These are phyloP conservation scores for Pachydiplax longipennis DNA, from an alignment of 2,888 invertebrate genomes.

Conservation along the genomic window DNA sequence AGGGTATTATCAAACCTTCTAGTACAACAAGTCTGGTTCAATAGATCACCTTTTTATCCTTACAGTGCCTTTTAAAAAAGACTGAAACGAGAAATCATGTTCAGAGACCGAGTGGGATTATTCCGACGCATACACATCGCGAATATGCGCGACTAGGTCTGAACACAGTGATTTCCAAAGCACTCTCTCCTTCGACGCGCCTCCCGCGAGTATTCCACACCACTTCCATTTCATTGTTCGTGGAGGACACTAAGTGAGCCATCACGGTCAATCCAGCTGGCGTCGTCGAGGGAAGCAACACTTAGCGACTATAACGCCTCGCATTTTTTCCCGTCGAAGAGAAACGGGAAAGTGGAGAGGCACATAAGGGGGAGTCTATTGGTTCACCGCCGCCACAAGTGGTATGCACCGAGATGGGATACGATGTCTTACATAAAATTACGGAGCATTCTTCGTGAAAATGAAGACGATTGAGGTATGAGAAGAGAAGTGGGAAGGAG, in stretches of 20 bases:
- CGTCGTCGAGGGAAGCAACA: neutral
- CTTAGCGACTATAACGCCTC: neutral
- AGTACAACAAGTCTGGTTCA: no score
- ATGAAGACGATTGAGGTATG: no score
- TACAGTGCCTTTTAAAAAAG: no score
- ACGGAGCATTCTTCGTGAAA: no score
- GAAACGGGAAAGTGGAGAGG: neutral
- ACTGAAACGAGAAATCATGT: no score
- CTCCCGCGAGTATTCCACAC: neutral
- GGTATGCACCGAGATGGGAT: neutral
- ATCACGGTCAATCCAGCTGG: neutral
- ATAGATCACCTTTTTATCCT: no score
- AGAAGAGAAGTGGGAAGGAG: no score
- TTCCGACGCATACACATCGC: neutral
- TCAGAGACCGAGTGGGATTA: neutral
- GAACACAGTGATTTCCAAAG: neutral
- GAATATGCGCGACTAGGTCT: neutral
- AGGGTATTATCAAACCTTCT: no score
- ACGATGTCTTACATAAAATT: no score
- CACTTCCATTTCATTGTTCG: neutral
- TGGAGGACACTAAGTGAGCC: neutral
- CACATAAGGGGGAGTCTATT: neutral
- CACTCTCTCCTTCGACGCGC: neutral
- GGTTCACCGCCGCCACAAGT: neutral
- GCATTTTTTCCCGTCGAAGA: neutral